Evolutionary conservation across 1,140 invertebrate species (phyloP).

Genomic region (Drosophila athabasca): DNA sequence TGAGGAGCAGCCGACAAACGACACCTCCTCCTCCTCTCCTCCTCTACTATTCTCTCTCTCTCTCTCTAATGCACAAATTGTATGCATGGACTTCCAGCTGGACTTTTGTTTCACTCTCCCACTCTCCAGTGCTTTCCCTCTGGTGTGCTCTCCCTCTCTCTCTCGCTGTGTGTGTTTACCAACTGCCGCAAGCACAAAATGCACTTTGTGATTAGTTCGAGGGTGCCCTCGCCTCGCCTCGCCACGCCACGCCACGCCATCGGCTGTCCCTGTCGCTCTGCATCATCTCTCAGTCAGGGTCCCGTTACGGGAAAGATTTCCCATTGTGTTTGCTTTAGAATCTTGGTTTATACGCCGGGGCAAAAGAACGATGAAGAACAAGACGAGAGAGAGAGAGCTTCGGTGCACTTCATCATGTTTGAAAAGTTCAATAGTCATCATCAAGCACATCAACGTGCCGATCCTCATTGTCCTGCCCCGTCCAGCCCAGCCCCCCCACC

Average conservation of each 20-base stretch:
- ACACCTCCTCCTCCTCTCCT: no score
- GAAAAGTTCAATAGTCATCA: conserved; percentile 80
- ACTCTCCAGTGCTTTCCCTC: no score
- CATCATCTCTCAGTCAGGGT: conserved; percentile 13
- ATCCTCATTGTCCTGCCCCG: conserved; percentile 48
- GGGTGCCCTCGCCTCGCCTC: conserved; percentile 50
- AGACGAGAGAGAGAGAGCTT: conserved; percentile 5
- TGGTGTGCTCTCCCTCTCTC: neutral
- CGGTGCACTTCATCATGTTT: conserved; percentile 73
- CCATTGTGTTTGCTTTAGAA: conserved; percentile 56
- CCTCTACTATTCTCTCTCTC: conserved; percentile 1
- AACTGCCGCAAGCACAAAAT: conserved; percentile 78
- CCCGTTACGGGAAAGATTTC: conserved; percentile 42
- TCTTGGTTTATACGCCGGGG: conserved; percentile 32
- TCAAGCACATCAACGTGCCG: conserved; percentile 77
- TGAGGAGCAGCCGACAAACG: conserved; percentile 32
- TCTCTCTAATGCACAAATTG: conserved; percentile 60
- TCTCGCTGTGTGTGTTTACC: conserved; percentile 52
- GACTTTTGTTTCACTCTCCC: conserved; percentile 66
- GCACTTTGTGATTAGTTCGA: conserved; percentile 80
- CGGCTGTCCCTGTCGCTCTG: no score
- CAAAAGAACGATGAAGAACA: conserved; percentile 4
- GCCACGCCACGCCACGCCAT: neutral
- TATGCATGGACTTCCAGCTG: conserved; percentile 71
- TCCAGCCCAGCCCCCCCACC: conserved; percentile 21